A percentile compares a stretch with the other conserved stretches of the same genome.
phyloP scores from a whole-genome alignment of 92 coral and sea anemone species.

The Siderastrea radians region DNA sequence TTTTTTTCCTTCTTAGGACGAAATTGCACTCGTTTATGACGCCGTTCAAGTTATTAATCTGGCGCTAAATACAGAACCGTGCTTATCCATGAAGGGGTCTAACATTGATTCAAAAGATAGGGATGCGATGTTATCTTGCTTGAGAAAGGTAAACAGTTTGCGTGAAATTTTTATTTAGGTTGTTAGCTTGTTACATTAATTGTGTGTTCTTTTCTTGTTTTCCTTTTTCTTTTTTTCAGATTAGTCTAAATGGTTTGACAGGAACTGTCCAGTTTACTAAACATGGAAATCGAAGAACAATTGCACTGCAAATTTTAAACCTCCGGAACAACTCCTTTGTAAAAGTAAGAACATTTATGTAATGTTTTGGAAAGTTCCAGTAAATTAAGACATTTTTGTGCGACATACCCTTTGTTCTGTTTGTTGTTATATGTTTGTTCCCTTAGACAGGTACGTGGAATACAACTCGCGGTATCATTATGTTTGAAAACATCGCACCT shows the following conservation, averaged over 20 bases:
- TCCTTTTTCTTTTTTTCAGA: constrained; percentile 6
- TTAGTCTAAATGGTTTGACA: constrained; percentile 31
- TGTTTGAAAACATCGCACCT: background rate
- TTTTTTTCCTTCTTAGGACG: too few species aligned
- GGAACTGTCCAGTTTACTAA: constrained; percentile 61
- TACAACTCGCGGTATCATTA: background rate
- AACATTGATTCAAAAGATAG: too few species aligned
- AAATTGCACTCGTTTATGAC: too few species aligned
- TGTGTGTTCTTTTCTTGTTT: background rate
- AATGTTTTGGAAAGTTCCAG: too few species aligned
- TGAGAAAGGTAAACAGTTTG: background rate
- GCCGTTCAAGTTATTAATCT: too few species aligned
- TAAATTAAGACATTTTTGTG: too few species aligned
- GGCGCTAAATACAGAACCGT: background rate
- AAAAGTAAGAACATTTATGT: constrained; percentile 8
- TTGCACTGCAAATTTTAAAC: constrained; percentile 58
- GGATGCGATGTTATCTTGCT: background rate
- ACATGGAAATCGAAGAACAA: constrained; percentile 48
- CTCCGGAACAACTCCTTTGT: constrained; percentile 41
- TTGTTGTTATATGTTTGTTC: background rate
- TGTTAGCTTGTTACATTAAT: too few species aligned
- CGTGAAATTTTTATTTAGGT: too few species aligned
- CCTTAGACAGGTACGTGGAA: constrained; percentile 44
- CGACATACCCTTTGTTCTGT: too few species aligned
- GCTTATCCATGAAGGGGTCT: too few species aligned